A percentile compares a stretch with the other conserved stretches of the same genome.
Evolutionary conservation across 2,113 vertebrate species (phyloP).

Genomic region (Tupaia tana): DNA sequence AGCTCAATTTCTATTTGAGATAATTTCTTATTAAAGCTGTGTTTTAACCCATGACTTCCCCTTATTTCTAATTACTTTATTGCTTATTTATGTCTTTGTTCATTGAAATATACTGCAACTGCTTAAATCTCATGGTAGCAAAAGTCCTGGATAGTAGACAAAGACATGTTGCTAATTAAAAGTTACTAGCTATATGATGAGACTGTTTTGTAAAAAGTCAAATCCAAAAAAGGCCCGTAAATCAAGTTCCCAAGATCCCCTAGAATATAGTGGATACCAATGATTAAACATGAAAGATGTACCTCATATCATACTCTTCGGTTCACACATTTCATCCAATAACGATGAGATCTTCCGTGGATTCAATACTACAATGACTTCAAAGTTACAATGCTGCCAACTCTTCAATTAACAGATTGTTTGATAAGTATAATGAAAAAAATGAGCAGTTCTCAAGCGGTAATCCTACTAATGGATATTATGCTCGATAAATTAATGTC

Average conservation of each 20-base stretch:
- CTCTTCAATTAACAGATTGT: constrained; percentile 54
- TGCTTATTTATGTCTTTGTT: constrained; percentile 2
- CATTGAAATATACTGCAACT: constrained; percentile 48
- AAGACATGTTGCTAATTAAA: constrained; percentile 24
- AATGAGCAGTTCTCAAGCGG: constrained; percentile 1
- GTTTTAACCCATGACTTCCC: not conserved
- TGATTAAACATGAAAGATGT: constrained; percentile 17
- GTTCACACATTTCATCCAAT: constrained; percentile 45
- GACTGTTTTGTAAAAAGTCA: constrained; percentile 61
- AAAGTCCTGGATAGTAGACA: constrained; percentile 17
- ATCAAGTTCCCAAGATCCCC: constrained; percentile 10
- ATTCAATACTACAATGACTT: constrained; percentile 37
- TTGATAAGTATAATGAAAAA: constrained; percentile 57
- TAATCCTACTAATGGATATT: constrained; percentile 50
- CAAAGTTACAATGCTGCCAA: constrained; percentile 25
- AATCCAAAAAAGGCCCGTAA: constrained; percentile 38
- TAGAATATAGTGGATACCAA: not conserved
- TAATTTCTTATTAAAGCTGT: constrained; percentile 37
- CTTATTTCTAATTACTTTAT: constrained; percentile 43
- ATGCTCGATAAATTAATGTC: constrained; percentile 46
- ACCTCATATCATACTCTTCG: not conserved
- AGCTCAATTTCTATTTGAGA: not conserved
- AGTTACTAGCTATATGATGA: constrained; percentile 41
- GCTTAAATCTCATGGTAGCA: constrained; percentile 15
- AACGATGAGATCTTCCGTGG: not conserved